Evolutionary conservation across 1,140 invertebrate species (phyloP), one percentile per base, ranked within the genome.

Genomic region (Papilio aristodemus): DNA sequence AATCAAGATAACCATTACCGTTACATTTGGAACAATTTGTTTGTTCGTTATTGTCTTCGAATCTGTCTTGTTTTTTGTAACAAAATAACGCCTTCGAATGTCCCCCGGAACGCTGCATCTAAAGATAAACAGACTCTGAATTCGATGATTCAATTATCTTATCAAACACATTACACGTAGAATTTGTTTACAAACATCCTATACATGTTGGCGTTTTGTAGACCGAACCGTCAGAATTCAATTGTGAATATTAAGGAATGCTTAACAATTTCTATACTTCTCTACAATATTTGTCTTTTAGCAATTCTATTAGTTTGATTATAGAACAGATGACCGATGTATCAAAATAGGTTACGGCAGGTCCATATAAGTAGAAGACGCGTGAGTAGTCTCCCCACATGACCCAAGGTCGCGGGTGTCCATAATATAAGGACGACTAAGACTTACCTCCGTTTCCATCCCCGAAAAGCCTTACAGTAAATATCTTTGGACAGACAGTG

Each of bases 111-210:
- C 19, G 38, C 60, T 64, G 60, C 60, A 64, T 64, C 60, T 64
- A 13, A 43, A 64, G 19, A 43, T 64, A 64, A 64, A 64, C 60
- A 64, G 1, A 37, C 58, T 27, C 7, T 60, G 7, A 25, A 39
- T 64, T 64, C 13, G 37, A 41, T 13, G 25, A 62, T 62, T 36
- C 59, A 64, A 41, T 11, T 43, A 41, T 22, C 14, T 39, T 63
- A 63, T 39, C 60, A 25, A 59, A 59, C 32, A 59, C 25, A 36
- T 60, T 14, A 36, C 32, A 17, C 9, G 59, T 64, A 63, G 37
- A 4, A 64, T 41, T 43, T 64, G 60, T 64, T 64, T 64, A 64
- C 60, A 43, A 64, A 64, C 60, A 64, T 39, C 7, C n/a, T 37
- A 36, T 3, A 38, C 19, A 32, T 32, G 46, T 54, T 19, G 19